These are phyloP conservation scores for Alcis repandata DNA, from an alignment of 2,888 invertebrate genomes.

Conservation along the genomic window DNA sequence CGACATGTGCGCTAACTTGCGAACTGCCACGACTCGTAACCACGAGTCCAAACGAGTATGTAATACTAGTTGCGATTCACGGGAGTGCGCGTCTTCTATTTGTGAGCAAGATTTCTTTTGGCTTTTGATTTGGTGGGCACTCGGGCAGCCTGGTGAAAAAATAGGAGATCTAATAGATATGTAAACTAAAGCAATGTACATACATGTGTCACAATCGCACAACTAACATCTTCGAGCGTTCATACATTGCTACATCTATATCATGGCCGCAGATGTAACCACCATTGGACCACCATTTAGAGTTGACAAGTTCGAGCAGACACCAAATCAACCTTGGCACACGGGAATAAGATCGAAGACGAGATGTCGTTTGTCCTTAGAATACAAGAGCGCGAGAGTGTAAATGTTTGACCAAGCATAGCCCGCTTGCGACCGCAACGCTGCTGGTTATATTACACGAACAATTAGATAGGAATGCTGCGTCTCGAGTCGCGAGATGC, in stretches of 20 bases:
- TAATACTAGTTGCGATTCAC: constrained; percentile 7
- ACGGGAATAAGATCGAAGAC: constrained; percentile 7
- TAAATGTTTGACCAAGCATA: constrained; percentile 49
- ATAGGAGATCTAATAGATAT: neutral
- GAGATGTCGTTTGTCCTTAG: neutral
- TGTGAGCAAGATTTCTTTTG: neutral
- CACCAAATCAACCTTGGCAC: constrained; percentile 1
- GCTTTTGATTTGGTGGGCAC: neutral
- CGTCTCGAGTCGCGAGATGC: constrained; percentile 26
- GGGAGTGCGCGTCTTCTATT: neutral
- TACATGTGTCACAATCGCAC: neutral
- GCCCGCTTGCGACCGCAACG: constrained; percentile 48
- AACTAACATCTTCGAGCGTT: neutral
- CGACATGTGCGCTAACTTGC: constrained; percentile 34
- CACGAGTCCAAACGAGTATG: constrained; percentile 31
- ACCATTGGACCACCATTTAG: constrained; percentile 1
- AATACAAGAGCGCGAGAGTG: constrained; percentile 47
- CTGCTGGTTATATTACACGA: constrained; percentile 59
- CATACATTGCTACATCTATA: neutral
- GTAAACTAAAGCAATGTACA: neutral
- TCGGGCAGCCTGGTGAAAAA: neutral
- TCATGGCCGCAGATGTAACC: neutral
- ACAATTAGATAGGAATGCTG: constrained; percentile 63
- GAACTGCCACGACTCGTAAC: constrained; percentile 17
- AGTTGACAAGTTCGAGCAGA: constrained; percentile 5